phyloP scores from a whole-genome alignment of 1,140 invertebrate species.

The Ladona fulva region DNA sequence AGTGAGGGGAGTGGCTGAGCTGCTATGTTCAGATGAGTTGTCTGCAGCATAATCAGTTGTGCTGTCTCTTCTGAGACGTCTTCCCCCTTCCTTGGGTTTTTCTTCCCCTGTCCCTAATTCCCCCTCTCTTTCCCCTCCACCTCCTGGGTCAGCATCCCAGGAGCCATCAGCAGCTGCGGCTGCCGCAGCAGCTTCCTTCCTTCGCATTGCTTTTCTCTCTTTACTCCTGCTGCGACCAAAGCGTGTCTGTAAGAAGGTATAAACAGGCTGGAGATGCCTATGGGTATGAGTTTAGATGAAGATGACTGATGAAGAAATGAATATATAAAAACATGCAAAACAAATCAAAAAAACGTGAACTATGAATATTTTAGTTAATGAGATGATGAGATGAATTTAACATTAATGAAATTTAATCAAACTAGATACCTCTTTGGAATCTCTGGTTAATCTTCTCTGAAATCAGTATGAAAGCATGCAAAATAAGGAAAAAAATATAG shows the following conservation, averaged over 20 bases:
- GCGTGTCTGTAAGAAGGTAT: constrained; percentile 40
- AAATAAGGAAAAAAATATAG: no score
- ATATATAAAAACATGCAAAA: no score
- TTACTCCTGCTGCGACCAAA: constrained; percentile 53
- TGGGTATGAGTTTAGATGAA: no score
- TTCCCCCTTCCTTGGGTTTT: constrained; percentile 25
- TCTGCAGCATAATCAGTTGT: constrained; percentile 60
- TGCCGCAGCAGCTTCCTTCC: not conserved
- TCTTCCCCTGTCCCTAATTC: constrained; percentile 36
- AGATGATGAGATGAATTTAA: no score
- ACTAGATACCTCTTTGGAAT: no score
- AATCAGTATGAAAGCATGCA: no score
- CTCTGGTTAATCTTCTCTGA: no score
- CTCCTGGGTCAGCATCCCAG: not conserved
- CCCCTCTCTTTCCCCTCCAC: constrained; percentile 34
- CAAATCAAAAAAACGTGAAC: no score
- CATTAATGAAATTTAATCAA: no score
- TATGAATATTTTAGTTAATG: no score
- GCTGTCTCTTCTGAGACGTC: constrained; percentile 38
- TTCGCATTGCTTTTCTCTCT: constrained; percentile 35
- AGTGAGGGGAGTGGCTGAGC: constrained; percentile 44
- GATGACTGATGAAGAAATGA: no score
- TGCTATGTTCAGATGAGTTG: constrained; percentile 61
- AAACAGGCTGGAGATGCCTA: not conserved
- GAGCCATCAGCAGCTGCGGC: not conserved